Percentiles rank a stretch among this genome's conserved stretches.
Conservation (phyloP, 2,113 vertebrate genomes). For the Amphilophus citrinellus region DNA sequence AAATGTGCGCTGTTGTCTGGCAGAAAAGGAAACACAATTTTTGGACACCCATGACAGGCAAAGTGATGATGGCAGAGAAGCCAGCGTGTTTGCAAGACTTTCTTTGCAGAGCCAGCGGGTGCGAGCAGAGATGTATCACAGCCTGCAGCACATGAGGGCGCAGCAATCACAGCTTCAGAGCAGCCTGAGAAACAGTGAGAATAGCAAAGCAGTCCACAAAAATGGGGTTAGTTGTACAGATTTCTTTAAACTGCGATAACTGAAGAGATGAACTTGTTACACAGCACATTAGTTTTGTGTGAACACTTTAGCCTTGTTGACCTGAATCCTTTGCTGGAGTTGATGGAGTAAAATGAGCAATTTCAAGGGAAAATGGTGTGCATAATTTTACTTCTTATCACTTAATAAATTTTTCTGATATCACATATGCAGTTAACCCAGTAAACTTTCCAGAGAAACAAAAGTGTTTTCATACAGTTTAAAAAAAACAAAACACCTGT, state of each 20-base stretch:
- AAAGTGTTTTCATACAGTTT: background rate
- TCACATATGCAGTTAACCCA: background rate
- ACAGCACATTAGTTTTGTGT: background rate
- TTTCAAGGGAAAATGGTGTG: background rate
- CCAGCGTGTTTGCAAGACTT: conserved; percentile 73
- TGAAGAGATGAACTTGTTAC: background rate
- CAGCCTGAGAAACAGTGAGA: conserved; percentile 43
- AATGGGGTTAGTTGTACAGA: conserved; percentile 33
- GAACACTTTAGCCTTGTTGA: background rate
- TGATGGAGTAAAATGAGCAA: background rate
- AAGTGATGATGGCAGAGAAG: background rate
- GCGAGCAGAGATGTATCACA: conserved; percentile 83
- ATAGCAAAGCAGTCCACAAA: background rate
- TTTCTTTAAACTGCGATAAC: background rate
- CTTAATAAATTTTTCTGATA: too few species aligned
- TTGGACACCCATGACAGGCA: background rate
- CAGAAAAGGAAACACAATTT: conserved; percentile 47
- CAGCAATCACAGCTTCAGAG: conserved; percentile 84
- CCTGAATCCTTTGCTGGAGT: background rate
- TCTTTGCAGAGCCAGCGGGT: conserved; percentile 84
- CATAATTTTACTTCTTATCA: too few species aligned
- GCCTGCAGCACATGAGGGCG: conserved; percentile 85
- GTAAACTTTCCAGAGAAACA: background rate
- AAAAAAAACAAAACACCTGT: background rate
- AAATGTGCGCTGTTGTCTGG: conserved; percentile 2